Conservation (phyloP, 1,140 invertebrate genomes). For the Drosophila hydei region DNA sequence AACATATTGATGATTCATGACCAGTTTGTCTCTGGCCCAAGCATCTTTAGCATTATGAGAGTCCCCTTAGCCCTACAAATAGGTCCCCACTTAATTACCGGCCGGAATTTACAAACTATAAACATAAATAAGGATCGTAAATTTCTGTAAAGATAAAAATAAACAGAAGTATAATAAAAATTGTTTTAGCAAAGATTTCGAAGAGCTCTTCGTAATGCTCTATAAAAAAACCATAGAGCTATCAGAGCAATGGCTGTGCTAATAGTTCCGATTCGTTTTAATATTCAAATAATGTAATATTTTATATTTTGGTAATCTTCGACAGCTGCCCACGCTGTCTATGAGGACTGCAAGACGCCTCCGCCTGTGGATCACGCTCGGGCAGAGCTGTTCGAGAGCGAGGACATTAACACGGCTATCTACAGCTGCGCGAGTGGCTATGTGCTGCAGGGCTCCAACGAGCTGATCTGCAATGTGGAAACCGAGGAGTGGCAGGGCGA, state of each 20-base stretch:
- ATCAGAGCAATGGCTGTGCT: not conserved
- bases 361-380: constrained; percentile 57
- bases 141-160: constrained; percentile 55
- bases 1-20: constrained; percentile 48
- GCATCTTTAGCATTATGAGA: constrained; percentile 27
- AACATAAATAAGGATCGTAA: constrained; percentile 62
- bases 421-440: constrained; percentile 68
- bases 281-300: too few species aligned
- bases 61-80: constrained; percentile 26
- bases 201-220: constrained; percentile 29
- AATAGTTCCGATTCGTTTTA: too few species aligned
- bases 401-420: constrained; percentile 51
- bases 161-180: constrained; percentile 54
- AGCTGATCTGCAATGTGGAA: constrained; percentile 59
- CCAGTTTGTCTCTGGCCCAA: constrained; percentile 11
- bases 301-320: not conserved
- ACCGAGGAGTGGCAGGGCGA: constrained; percentile 73
- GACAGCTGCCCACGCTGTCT: constrained; percentile 31
- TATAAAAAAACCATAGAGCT: not conserved
- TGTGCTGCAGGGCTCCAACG: constrained; percentile 44
- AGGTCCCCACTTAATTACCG: constrained; percentile 66
- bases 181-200: constrained; percentile 50
- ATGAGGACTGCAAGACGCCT: constrained; percentile 57
- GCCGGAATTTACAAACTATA: constrained; percentile 63
- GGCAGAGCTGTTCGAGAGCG: constrained; percentile 35